A percentile compares a stretch with the other conserved stretches of the same genome.
Evolutionary conservation across 2,797 vertebrate species (phyloP).

Genomic region (Taenioides sp.): DNA sequence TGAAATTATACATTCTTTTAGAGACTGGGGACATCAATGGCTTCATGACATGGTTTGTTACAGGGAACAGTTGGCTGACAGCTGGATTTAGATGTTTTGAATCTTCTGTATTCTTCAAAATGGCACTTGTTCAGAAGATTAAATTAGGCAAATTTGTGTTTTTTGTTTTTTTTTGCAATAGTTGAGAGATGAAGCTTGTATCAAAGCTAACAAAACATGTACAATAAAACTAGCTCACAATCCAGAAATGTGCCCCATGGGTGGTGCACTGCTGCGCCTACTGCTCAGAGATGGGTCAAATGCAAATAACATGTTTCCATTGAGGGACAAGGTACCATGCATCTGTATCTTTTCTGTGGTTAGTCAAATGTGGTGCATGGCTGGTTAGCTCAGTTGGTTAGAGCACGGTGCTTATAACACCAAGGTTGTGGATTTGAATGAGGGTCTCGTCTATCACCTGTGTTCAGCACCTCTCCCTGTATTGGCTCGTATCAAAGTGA

Average conservation of each 20-base stretch:
- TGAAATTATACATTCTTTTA: constrained; percentile 17
- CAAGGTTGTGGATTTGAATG: constrained; percentile 72
- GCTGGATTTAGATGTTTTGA: background rate
- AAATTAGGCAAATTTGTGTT: background rate
- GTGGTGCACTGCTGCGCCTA: too few relatives aligned
- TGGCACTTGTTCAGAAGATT: background rate
- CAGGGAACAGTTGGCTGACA: background rate
- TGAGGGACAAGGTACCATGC: too few relatives aligned
- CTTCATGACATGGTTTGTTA: constrained; percentile 22
- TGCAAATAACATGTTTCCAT: too few relatives aligned
- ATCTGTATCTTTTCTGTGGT: too few relatives aligned
- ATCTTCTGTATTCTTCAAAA: background rate
- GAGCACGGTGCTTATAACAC: constrained; percentile 79
- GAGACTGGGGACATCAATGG: constrained; percentile 21
- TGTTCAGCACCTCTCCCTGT: too few relatives aligned
- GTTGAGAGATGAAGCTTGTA: too few relatives aligned
- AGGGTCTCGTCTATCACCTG: too few relatives aligned
- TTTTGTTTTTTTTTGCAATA: background rate
- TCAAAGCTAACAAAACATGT: too few relatives aligned
- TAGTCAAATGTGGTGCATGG: background rate
- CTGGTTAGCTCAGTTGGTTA: constrained; percentile 73
- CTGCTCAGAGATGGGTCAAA: too few relatives aligned
- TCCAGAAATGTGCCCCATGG: too few relatives aligned
- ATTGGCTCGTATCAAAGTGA: too few relatives aligned
- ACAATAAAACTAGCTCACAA: too few relatives aligned